Percentiles rank a stretch among this genome's conserved stretches.
phyloP scores from a whole-genome alignment of 2,797 vertebrate genomes.

The Anisognathus igniventris region DNA sequence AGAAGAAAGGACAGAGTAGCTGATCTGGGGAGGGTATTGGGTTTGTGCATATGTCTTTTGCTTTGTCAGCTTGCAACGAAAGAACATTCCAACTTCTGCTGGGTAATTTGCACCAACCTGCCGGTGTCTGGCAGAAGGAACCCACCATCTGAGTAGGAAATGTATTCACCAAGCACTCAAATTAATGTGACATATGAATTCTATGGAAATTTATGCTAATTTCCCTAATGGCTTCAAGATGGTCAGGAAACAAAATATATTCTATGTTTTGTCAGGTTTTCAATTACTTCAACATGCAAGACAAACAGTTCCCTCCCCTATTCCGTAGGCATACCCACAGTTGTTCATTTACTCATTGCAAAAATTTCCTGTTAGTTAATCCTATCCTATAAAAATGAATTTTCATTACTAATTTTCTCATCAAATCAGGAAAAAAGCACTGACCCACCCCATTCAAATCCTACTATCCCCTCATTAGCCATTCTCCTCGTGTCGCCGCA shows the following conservation, averaged over 20 bases:
- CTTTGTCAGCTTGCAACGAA: neutral
- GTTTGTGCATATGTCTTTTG: neutral
- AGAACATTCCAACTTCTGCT: neutral
- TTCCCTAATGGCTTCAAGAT: conserved; percentile 16
- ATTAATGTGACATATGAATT: neutral
- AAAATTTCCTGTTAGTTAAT: neutral
- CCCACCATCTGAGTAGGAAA: neutral
- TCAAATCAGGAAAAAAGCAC: neutral
- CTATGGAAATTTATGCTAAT: neutral
- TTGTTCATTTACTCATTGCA: neutral
- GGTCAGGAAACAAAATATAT: neutral
- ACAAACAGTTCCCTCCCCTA: neutral
- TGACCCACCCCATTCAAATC: neutral
- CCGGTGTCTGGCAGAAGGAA: accelerated
- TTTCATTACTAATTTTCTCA: neutral
- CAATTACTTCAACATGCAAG: neutral
- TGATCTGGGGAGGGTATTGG: neutral
- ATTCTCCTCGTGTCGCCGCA: accelerated
- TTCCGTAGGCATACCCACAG: accelerated
- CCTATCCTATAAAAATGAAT: neutral
- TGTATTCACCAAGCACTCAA: neutral
- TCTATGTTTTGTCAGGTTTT: neutral
- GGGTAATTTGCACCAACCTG: neutral
- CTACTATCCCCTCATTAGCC: neutral
- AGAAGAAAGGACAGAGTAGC: neutral